phyloP scores from a whole-genome alignment of 2,113 vertebrate species.

The Diphyllodes magnificus region DNA sequence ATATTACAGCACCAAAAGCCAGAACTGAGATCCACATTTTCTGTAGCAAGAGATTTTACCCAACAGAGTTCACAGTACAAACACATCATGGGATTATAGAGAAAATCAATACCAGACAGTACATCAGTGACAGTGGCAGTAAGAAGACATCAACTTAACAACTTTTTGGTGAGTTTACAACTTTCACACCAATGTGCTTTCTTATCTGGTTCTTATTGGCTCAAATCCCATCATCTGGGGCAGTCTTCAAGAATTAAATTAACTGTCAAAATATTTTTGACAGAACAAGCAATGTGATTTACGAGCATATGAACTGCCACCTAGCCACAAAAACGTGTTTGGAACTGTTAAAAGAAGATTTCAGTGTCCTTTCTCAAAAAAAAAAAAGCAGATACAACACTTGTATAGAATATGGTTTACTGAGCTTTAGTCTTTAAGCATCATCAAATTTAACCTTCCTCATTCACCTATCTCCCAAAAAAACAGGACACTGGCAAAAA shows the following conservation, averaged over 20 bases:
- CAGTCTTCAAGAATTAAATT: neutral
- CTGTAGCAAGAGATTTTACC: neutral
- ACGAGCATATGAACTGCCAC: neutral
- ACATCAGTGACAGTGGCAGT: neutral
- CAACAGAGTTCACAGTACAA: neutral
- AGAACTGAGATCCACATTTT: neutral
- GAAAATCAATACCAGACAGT: neutral
- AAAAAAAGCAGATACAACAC: neutral
- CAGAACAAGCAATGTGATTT: neutral
- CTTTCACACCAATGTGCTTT: accelerated
- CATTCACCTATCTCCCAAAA: neutral
- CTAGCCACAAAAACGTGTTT: neutral
- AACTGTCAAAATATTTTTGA: neutral
- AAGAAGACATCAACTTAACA: neutral
- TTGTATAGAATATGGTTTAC: neutral
- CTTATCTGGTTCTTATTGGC: neutral
- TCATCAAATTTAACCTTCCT: neutral
- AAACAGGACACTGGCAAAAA: neutral
- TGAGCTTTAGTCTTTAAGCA: neutral
- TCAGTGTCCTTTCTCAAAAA: neutral
- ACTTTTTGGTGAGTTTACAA: neutral
- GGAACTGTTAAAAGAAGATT: neutral
- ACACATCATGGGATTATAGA: neutral
- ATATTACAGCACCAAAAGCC: neutral
- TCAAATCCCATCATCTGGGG: neutral